Base-by-base conservation (phyloP, 2,797 vertebrate species). In the Streptopelia turtur region DNA sequence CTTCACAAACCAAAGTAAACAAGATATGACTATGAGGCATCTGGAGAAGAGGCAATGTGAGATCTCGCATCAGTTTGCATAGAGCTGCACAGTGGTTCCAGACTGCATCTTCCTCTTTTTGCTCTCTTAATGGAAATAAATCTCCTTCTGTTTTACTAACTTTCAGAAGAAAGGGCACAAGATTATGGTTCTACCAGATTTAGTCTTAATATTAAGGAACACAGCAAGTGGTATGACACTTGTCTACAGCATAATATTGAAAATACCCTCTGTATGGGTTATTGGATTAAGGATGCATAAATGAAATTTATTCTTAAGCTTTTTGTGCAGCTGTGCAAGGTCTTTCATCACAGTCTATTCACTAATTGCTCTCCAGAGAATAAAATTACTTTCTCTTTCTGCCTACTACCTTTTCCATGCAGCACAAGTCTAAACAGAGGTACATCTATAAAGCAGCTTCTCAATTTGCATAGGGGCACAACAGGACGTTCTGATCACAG, bases 21-120 rank as follows among this genome's bases (percentile, higher is more conserved):
- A 49, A 69, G 37, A 64, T n/a, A 24, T 69, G 57, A 23, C 16
- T 64, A 10, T 53, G 31, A 66, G 41, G 50, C 25, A 52, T 25
- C 25, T 83, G 53, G 39, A 75, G 52, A 72, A 47, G 31, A 78
- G 37, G 28, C 49, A 52, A 31, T 18, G 13, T 56, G 50, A 80
- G n/a, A 59, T 10, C 24, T 72, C 49, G 49, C 16, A 49, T 3
- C 0, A 0, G 10, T 75, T 43, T 80, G 37, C 15, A 11, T 17
- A 47, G 24, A 75, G 63, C 33, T 65, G n/a, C 57, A 89, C 2
- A 57, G 30, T 20, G 31, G 27, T 35, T 76, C 41, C 21, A 83
- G n/a, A 69, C 37, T 28, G 16, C 10, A 33, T 16, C 22, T 47
- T 72, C 22, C 30, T 52, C 6, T 37, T 66, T 55, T 65, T 56